Evolutionary conservation across 2,888 invertebrate species (phyloP).

Genomic region (Ceramica pisi): DNA sequence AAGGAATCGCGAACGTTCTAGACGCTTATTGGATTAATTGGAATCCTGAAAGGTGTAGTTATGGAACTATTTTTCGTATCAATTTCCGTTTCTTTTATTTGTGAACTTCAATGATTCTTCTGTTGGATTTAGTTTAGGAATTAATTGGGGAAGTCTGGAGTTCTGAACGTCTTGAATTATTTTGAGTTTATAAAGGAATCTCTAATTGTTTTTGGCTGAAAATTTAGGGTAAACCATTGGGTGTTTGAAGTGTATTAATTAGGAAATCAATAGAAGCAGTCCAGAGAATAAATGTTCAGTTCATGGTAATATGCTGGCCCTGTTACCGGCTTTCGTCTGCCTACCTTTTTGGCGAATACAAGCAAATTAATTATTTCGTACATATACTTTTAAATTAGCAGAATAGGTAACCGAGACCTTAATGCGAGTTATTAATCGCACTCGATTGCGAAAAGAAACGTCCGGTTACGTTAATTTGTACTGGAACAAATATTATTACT

Average conservation of each 20-base stretch:
- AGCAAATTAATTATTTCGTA: not conserved
- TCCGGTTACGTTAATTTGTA: too few relatives aligned
- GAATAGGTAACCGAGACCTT: too few relatives aligned
- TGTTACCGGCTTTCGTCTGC: not conserved
- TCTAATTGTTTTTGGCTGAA: not conserved
- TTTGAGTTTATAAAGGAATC: not conserved
- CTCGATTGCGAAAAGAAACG: too few relatives aligned
- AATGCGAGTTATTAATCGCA: too few relatives aligned
- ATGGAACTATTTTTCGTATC: constrained; percentile 45
- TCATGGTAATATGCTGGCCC: not conserved
- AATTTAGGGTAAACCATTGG: not conserved
- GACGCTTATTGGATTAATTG: constrained; percentile 53
- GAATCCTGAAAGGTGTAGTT: constrained; percentile 48
- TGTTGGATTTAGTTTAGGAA: not conserved
- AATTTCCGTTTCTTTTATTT: constrained; percentile 5
- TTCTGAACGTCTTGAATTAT: not conserved
- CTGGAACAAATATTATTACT: too few relatives aligned
- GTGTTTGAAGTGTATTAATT: not conserved
- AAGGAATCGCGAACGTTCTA: constrained; percentile 43
- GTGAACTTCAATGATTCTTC: not conserved
- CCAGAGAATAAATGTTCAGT: not conserved
- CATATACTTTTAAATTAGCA: too few relatives aligned
- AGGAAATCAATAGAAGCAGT: not conserved
- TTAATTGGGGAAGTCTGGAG: not conserved
- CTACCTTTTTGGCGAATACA: not conserved